Conservation (phyloP, 1,140 invertebrate species). For the Orchesella cincta region DNA sequence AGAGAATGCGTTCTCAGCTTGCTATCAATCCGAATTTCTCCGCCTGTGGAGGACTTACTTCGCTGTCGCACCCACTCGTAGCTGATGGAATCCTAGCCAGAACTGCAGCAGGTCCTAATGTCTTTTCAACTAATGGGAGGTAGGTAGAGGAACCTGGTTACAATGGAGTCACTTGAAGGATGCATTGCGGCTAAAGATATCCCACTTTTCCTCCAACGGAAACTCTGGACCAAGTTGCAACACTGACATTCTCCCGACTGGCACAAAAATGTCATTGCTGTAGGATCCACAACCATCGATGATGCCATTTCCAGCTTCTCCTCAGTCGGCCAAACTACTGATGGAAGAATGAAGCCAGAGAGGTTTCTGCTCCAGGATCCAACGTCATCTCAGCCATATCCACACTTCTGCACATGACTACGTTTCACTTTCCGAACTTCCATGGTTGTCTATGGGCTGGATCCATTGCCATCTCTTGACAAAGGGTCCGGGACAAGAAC, state of each 20-base stretch:
- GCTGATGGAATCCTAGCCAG: no score
- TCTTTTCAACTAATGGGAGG: no score
- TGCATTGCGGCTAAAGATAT: neutral
- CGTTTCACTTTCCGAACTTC: neutral
- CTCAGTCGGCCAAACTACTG: no score
- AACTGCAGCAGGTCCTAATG: no score
- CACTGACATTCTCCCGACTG: neutral
- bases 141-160: neutral
- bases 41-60: neutral
- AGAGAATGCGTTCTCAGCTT: neutral
- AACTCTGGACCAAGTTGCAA: conserved; percentile 7
- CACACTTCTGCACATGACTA: no score
- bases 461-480: no score
- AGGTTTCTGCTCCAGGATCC: no score
- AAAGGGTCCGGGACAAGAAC: neutral
- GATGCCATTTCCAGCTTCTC: neutral
- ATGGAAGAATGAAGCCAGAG: no score
- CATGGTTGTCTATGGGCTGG: no score
- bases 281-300: neutral
- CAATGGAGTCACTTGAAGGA: neutral
- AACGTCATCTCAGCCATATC: no score
- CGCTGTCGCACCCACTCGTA: no score
- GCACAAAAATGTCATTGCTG: neutral
- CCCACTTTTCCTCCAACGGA: conserved; percentile 17
- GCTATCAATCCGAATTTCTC: neutral